Conservation (phyloP, 2,113 vertebrate species). For the Engystomops pustulosus region DNA sequence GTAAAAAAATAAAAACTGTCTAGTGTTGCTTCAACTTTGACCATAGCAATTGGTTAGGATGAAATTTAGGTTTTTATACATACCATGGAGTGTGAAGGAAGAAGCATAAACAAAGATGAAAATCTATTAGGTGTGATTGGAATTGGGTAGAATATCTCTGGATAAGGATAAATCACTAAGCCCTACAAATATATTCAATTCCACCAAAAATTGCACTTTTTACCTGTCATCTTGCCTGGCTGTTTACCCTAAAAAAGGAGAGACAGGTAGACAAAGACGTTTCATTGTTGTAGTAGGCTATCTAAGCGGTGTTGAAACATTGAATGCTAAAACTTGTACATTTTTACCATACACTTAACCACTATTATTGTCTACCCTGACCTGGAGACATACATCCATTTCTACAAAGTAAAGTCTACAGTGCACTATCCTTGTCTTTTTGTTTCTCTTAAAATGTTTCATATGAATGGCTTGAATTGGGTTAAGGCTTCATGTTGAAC, state of each 20-base stretch:
- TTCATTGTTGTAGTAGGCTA: background rate
- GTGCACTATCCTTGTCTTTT: background rate
- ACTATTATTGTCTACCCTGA: background rate
- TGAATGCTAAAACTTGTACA: background rate
- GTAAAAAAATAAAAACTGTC: no score
- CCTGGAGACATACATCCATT: background rate
- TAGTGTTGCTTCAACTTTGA: no score
- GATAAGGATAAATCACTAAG: background rate
- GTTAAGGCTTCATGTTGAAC: background rate
- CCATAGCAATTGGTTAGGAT: no score
- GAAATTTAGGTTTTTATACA: no score
- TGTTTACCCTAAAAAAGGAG: background rate
- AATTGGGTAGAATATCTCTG: background rate
- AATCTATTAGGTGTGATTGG: no score
- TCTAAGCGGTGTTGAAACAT: background rate
- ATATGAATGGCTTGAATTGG: background rate
- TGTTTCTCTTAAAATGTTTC: background rate
- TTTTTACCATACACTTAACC: background rate
- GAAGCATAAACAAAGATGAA: no score
- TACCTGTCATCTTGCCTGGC: background rate
- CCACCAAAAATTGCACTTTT: background rate
- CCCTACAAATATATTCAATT: background rate
- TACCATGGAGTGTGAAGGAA: no score
- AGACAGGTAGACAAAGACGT: background rate
- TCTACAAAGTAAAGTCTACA: background rate